A percentile compares a stretch with the other conserved stretches of the same genome.
These are phyloP conservation scores for Virgularia gustaviana DNA, from an alignment of 92 coral and sea anemone species.

Conservation along the genomic window DNA sequence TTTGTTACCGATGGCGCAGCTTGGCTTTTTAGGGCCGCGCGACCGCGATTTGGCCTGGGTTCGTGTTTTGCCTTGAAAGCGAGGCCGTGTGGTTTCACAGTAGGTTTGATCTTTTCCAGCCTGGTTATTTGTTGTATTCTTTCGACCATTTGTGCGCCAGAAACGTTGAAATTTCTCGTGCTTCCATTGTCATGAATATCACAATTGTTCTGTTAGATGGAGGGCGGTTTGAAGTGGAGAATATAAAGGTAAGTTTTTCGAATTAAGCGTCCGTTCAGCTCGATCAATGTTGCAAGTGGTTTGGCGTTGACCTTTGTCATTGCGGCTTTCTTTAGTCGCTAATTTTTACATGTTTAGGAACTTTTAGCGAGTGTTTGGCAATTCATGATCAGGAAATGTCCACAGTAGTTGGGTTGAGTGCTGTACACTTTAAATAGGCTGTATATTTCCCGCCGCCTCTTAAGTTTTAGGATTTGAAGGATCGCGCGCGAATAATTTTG, in stretches of 20 bases:
- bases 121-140: neutral
- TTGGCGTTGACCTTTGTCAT: neutral
- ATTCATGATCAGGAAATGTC: too few relatives aligned
- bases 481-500: too few relatives aligned
- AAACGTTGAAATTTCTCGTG: neutral
- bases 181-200: neutral
- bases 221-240: constrained; percentile 7
- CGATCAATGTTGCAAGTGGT: neutral
- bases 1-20: too few relatives aligned
- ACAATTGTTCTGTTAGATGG: constrained; percentile 25
- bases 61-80: constrained; percentile 23
- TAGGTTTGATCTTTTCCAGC: neutral
- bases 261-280: neutral
- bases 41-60: too few relatives aligned
- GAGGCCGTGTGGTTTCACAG: neutral
- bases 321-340: neutral
- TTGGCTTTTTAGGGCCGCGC: neutral
- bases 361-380: too few relatives aligned
- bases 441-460: neutral
- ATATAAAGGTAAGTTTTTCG: constrained; percentile 18
- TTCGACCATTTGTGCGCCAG: neutral
- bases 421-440: neutral
- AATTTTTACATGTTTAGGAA: neutral
- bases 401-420: too few relatives aligned
- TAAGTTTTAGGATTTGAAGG: too few relatives aligned